phyloP scores from a whole-genome alignment of 2,797 vertebrate species.

The Premnoplex brunnescens region DNA sequence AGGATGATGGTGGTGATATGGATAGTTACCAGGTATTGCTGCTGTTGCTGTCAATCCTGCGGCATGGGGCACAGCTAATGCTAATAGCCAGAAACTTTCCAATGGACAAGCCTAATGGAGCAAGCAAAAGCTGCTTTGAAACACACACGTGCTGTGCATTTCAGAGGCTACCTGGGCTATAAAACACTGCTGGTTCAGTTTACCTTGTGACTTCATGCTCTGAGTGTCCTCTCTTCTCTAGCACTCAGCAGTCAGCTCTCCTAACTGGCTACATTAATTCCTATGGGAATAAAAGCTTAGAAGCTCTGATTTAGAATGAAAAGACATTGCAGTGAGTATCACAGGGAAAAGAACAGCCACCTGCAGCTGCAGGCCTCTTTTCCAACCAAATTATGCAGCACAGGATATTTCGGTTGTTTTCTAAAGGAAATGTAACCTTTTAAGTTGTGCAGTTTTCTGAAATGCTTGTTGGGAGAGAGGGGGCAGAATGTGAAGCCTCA shows the following conservation, averaged over 20 bases:
- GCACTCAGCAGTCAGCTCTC: constrained; percentile 28
- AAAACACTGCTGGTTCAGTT: constrained; percentile 38
- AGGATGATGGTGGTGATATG: constrained; percentile 93
- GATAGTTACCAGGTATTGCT: constrained; percentile 99
- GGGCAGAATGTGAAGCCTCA: background rate
- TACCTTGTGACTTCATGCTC: constrained; percentile 3
- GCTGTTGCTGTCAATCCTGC: constrained; percentile 78
- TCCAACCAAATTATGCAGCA: background rate
- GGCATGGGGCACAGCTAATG: constrained; percentile 88
- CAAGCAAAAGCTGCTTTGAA: constrained; percentile 41
- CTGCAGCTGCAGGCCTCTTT: background rate
- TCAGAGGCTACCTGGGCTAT: constrained; percentile 51
- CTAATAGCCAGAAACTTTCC: constrained; percentile 80
- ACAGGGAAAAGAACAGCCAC: background rate
- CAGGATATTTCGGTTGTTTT: background rate
- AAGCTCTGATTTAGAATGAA: background rate
- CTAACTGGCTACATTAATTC: constrained; percentile 31
- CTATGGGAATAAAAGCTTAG: background rate
- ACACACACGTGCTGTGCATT: constrained; percentile 33
- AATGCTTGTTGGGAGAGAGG: background rate
- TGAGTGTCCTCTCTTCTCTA: constrained; percentile 12
- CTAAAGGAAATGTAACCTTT: background rate
- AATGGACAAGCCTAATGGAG: background rate
- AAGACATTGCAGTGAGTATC: background rate
- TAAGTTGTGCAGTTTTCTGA: background rate